Evolutionary conservation across 1,140 invertebrate genomes (phyloP), one percentile per base, ranked within the genome.

Genomic region (Sycobia sp.): DNA sequence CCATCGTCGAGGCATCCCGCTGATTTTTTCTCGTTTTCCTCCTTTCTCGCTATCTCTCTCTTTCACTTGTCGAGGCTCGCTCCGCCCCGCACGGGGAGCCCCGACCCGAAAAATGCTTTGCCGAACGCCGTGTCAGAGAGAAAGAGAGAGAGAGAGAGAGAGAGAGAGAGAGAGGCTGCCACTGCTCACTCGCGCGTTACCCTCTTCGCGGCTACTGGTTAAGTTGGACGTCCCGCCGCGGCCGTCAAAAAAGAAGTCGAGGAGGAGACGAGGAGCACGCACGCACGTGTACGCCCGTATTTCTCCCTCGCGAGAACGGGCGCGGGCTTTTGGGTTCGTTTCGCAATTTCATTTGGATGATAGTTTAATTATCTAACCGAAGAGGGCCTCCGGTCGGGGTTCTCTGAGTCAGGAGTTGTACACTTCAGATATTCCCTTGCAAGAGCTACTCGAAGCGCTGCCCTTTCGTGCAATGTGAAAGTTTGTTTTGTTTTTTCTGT

Each of bases 91-190:
- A n/a, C n/a, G n/a, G n/a, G 68, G 72, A 75, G 72, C 65, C 51
- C 71, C 73, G 74, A 75, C 71, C 66, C 65, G 66, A 71, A 74
- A 74, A 80, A 78, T 79, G 71, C 74, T 78, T 77, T 77, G 68
- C 62, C 47, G 51, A 41, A 53, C 63, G 70, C 71, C 73, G 75
- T n/a, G n/a, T n/a, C n/a, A n/a, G n/a, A n/a, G n/a, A n/a, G n/a
- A n/a, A n/a, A n/a, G n/a, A n/a, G n/a, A n/a, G n/a, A n/a, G n/a
- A n/a, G n/a, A n/a, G n/a, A n/a, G n/a, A n/a, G n/a, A n/a, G n/a
- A n/a, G n/a, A n/a, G n/a, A n/a, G n/a, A n/a, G n/a, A n/a, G n/a
- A 70, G 57, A 43, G 2, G 16, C 14, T 55, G 27, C 25, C 32
- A 13, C 25, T 61, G 58, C 44, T 63, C 49, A 54, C 18, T 66